Evolutionary conservation across 1,140 invertebrate genomes (phyloP).

Genomic region (Dolichoris vasculosae): DNA sequence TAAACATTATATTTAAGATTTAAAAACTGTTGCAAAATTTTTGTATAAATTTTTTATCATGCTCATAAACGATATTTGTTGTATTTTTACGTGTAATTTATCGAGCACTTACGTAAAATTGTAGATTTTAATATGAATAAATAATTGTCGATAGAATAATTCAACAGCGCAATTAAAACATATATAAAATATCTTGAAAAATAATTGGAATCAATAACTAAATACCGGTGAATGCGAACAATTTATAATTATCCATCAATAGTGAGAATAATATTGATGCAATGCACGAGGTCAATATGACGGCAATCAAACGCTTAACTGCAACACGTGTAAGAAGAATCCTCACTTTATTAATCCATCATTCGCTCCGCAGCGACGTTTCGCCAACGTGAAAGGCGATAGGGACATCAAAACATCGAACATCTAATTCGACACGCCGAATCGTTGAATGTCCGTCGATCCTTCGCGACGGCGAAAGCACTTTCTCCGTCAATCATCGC

Average conservation of each 20-base stretch:
- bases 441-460: constrained; percentile 32
- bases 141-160: background rate
- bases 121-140: background rate
- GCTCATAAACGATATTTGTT: too few species aligned
- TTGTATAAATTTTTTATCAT: too few species aligned
- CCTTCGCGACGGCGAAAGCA: constrained; percentile 22
- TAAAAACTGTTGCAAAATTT: background rate
- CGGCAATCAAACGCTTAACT: constrained; percentile 4
- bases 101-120: background rate
- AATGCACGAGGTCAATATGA: background rate
- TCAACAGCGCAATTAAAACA: background rate
- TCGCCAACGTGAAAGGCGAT: constrained; percentile 10
- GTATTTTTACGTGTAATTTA: background rate
- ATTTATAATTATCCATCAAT: constrained; percentile 5
- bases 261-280: background rate
- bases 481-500: constrained; percentile 47
- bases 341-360: constrained; percentile 47
- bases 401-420: constrained; percentile 31
- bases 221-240: background rate
- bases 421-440: constrained; percentile 36
- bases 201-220: background rate
- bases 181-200: background rate
- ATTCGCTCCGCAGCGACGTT: constrained; percentile 15
- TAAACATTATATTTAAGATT: background rate
- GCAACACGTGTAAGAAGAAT: constrained; percentile 53